Conservation (phyloP, 2,797 vertebrate species). For the Poeciliopsis turneri region DNA sequence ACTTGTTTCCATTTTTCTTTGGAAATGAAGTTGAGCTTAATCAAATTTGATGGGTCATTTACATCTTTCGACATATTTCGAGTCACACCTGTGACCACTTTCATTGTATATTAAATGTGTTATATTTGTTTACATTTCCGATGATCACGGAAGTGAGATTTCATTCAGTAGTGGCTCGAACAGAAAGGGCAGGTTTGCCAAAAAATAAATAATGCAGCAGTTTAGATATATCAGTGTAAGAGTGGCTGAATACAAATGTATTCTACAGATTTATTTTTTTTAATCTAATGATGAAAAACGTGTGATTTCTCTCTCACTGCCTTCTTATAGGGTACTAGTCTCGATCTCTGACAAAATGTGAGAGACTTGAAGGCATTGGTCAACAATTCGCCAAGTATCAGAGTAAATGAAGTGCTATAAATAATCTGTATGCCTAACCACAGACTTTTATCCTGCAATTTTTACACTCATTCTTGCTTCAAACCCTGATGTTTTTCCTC, state of each 20-base stretch:
- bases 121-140: no score
- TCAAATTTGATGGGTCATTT: not conserved
- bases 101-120: not conserved
- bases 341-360: not conserved
- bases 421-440: slow-evolving; percentile 6
- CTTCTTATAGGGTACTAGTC: no score
- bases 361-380: not conserved
- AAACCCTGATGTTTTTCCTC: slow-evolving; percentile 39
- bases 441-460: slow-evolving; percentile 16
- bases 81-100: not conserved
- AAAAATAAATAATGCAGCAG: no score
- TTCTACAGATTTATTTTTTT: not conserved
- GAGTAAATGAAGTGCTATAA: slow-evolving; percentile 10
- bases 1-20: not conserved
- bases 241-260: not conserved
- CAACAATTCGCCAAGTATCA: slow-evolving; percentile 8
- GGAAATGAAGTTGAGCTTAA: not conserved
- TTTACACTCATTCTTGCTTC: slow-evolving; percentile 38
- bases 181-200: no score
- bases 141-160: no score
- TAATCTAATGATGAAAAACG: not conserved
- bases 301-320: not conserved
- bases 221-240: not conserved
- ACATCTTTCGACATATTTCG: not conserved
- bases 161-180: no score